Percentiles rank a stretch among this genome's conserved stretches.
Evolutionary conservation across 2,797 vertebrate genomes (phyloP).

Genomic region (Pantherophis alleghaniensis): DNA sequence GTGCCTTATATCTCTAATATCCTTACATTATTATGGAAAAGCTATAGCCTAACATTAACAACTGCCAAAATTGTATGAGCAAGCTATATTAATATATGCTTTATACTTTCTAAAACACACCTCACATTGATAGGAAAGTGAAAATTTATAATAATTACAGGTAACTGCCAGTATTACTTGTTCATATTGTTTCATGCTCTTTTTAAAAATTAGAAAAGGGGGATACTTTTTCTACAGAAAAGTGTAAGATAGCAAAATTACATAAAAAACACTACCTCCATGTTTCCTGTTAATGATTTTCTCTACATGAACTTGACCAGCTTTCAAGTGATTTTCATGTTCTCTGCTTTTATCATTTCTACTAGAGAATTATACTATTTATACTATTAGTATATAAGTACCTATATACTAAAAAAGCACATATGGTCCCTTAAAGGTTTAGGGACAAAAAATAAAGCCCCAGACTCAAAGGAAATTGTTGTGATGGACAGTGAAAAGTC

Average conservation of each 20-base stretch:
- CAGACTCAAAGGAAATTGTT: background rate
- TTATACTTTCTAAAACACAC: background rate
- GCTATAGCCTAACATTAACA: background rate
- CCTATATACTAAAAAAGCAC: background rate
- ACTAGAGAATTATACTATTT: background rate
- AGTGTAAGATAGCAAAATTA: background rate
- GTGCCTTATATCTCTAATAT: background rate
- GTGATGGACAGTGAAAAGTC: background rate
- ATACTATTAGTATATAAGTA: no score
- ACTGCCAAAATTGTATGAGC: background rate
- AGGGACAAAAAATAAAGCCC: background rate
- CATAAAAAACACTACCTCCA: background rate
- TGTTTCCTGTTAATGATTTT: conserved; percentile 46
- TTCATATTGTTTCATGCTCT: conserved; percentile 18
- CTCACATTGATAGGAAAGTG: background rate
- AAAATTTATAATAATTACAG: conserved; percentile 21
- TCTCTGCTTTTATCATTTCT: background rate
- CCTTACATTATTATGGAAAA: fast-evolving
- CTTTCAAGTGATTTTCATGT: conserved; percentile 4
- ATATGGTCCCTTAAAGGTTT: background rate
- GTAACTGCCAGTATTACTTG: background rate
- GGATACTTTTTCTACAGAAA: background rate
- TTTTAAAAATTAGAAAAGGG: conserved; percentile 32
- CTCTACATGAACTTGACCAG: conserved; percentile 23
- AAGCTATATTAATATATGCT: background rate